A percentile compares a stretch with the other conserved stretches of the same genome.
These are phyloP conservation scores for Amiota communis DNA, from an alignment of 2,888 invertebrate genomes.

Conservation along the genomic window DNA sequence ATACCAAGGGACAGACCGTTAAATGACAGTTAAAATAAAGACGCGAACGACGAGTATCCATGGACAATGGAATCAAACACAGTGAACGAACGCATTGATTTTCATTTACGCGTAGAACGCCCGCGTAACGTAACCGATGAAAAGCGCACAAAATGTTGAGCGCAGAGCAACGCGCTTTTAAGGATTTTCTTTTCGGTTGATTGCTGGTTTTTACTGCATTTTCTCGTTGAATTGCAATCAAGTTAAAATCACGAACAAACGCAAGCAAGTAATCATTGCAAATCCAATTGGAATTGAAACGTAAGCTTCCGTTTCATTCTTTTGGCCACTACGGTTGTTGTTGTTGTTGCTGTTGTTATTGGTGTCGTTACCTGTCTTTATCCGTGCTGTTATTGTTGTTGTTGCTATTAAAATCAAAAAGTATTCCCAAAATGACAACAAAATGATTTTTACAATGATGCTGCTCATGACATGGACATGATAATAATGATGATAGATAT, in stretches of 20 bases:
- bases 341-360: not conserved
- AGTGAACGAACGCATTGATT: not conserved
- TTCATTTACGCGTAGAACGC: constrained; percentile 3
- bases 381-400: not conserved
- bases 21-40: not conserved
- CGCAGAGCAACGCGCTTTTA: too few relatives aligned
- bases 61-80: not conserved
- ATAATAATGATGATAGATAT: too few relatives aligned
- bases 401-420: constrained; percentile 6
- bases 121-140: too few relatives aligned
- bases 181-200: constrained; percentile 17
- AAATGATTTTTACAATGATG: too few relatives aligned
- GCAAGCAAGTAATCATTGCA: constrained; percentile 6
- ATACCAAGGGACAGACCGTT: not conserved
- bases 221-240: constrained; percentile 19
- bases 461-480: too few relatives aligned
- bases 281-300: constrained; percentile 21
- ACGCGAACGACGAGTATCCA: not conserved
- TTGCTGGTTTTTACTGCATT: constrained; percentile 19
- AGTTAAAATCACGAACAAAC: constrained; percentile 8
- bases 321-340: not conserved
- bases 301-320: not conserved
- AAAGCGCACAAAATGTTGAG: too few relatives aligned
- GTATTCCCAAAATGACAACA: too few relatives aligned
- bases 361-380: not conserved